phyloP scores from a whole-genome alignment of 2,797 vertebrate genomes.

The Staurois parvus region DNA sequence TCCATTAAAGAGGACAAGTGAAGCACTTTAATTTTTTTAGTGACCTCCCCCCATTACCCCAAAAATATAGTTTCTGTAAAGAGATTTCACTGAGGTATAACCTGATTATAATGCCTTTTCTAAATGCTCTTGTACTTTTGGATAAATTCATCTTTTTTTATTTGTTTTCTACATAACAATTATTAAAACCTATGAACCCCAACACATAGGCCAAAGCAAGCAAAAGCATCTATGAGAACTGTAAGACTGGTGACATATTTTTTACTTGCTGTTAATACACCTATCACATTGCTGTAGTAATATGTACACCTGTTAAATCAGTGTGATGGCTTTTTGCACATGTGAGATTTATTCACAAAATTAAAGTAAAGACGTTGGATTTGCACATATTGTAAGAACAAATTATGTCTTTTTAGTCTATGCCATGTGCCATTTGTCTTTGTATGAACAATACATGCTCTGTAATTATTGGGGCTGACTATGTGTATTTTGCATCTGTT shows the following conservation, averaged over 20 bases:
- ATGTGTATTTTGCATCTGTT: constrained; percentile 9
- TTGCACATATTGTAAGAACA: constrained; percentile 3
- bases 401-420: constrained; percentile 2
- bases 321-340: constrained; percentile 7
- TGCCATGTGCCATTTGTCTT: constrained; percentile 14
- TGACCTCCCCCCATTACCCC: not conserved
- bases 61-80: not conserved
- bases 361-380: not conserved
- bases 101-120: not conserved
- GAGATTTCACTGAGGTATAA: not conserved
- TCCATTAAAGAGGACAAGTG: not conserved
- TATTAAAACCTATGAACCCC: not conserved
- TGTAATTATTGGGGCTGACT: constrained; percentile 11
- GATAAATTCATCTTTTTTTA: not conserved
- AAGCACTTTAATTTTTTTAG: not conserved
- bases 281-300: constrained; percentile 1
- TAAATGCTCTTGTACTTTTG: not conserved
- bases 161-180: not conserved
- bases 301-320: constrained; percentile 14
- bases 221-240: not conserved
- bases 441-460: constrained; percentile 19
- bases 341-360: not conserved
- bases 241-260: not conserved
- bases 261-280: constrained; percentile 9
- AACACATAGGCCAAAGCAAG: not conserved